These are phyloP conservation scores for Periophthalmus modestus DNA, from an alignment of 2,113 vertebrate genomes.

Conservation along the genomic window DNA sequence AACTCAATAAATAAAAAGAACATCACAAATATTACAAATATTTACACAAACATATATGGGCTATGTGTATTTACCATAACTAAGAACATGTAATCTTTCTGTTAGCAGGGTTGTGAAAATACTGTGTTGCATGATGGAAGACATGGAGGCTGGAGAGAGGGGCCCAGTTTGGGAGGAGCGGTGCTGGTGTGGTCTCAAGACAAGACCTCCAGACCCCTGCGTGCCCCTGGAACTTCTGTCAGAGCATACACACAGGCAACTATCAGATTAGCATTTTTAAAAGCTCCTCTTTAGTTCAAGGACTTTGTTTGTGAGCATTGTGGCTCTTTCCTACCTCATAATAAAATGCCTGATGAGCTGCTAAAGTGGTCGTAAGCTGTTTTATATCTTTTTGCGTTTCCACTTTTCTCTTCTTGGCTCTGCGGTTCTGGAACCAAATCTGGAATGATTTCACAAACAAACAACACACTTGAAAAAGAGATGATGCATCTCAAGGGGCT, in stretches of 20 bases:
- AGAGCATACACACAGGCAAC: not conserved
- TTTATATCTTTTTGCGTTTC: constrained; percentile 59
- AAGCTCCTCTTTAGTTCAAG: not conserved
- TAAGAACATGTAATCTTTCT: constrained; percentile 35
- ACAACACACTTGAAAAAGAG: not conserved
- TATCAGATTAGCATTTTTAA: not conserved
- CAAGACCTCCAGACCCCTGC: constrained; percentile 44
- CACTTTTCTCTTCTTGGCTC: constrained; percentile 69
- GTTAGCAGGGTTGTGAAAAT: constrained; percentile 25
- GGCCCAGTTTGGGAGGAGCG: constrained; percentile 21
- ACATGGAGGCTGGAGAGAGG: constrained; percentile 21
- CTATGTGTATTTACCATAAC: not conserved
- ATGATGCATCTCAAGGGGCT: too few species aligned
- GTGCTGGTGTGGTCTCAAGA: constrained; percentile 24
- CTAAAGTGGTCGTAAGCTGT: constrained; percentile 8
- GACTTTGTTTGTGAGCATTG: not conserved
- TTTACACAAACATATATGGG: not conserved
- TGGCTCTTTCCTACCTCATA: constrained; percentile 44
- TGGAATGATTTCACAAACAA: constrained; percentile 18
- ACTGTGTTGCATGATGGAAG: constrained; percentile 36
- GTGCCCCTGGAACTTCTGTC: constrained; percentile 34
- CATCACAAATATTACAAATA: not conserved
- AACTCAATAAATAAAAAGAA: not conserved
- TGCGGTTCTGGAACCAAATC: constrained; percentile 73
- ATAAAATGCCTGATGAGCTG: constrained; percentile 17